Evolutionary conservation across 2,797 vertebrate genomes (phyloP), one percentile per base, ranked within the genome.

Genomic region (Acanthurus lineatus): DNA sequence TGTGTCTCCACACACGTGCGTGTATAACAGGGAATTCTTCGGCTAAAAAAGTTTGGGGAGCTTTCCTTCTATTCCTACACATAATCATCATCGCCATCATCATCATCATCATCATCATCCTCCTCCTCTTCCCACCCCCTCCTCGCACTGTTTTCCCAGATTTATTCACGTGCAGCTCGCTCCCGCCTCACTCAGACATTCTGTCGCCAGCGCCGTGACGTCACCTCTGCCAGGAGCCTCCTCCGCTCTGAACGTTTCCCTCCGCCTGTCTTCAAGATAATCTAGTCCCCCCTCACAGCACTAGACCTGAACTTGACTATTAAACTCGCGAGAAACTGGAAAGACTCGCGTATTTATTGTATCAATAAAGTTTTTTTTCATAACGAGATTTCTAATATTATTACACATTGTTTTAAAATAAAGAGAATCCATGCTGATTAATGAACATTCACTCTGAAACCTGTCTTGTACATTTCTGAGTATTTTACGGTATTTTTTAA

Each of bases 151-250:
- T 94, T 94, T 95, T 92, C 93, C 91, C 93, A 95, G 94, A 95
- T 95, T 95, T 92, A 93, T 95, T 94, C 94, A 96, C 95, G 92
- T 94, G 95, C 95, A 87, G 93, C 90, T 90, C 89, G 93, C 92
- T 93, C 93, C 89, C 93, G 94, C 94, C 93, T 95, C 93, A 93
- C 95, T 95, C 95, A 96, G 96, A 96, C 96, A 96, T 96, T 91
- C 95, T 96, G 96, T 95, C 96, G 95, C 96, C 96, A 95, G 91
- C 76, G 85, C 81, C 89, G 94, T 96, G 96, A 96, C 95, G 96
- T 96, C 91, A 95, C 87, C 82, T 77, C 89, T 81, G 75, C 91
- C 87, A 81, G 82, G 79, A 91, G 81, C 92, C 88, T 87, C 89
- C 90, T 85, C 77, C 90, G 84, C 91, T 90, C 65, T 56, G 79